phyloP scores from a whole-genome alignment of 1,140 invertebrate genomes.

The Latrodectus geometricus region DNA sequence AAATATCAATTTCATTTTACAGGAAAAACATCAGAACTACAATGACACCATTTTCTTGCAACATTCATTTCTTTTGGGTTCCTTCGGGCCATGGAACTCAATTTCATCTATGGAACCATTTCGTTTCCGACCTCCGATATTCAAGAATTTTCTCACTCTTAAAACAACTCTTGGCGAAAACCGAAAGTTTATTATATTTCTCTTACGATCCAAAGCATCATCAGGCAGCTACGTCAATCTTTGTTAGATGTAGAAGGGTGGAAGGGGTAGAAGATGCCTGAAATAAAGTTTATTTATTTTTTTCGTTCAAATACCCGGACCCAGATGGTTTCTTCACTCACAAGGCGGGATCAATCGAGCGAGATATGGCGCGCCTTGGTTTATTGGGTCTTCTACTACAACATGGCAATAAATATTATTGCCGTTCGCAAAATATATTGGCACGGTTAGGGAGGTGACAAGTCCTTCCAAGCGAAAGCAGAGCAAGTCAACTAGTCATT shows the following conservation, averaged over 20 bases:
- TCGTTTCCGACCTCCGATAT: too few relatives aligned
- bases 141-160: neutral
- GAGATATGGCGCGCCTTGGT: constrained; percentile 12
- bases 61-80: too few relatives aligned
- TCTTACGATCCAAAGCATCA: neutral
- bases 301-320: neutral
- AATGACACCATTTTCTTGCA: too few relatives aligned
- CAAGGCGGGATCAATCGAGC: constrained; percentile 14
- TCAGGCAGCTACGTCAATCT: neutral
- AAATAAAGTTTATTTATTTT: constrained; percentile 6
- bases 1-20: too few relatives aligned
- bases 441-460: constrained; percentile 7
- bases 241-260: neutral
- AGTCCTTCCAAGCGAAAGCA: neutral
- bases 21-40: too few relatives aligned
- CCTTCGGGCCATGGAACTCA: too few relatives aligned
- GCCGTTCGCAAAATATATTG: constrained; percentile 50
- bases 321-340: neutral
- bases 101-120: too few relatives aligned
- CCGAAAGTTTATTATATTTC: constrained; percentile 12
- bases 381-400: constrained; percentile 34
- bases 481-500: too few relatives aligned
- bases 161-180: constrained; percentile 7
- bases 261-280: neutral
- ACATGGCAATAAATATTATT: constrained; percentile 49